These are phyloP conservation scores for Oryzias javanicus DNA, from an alignment of 2,113 vertebrate genomes.

Conservation along the genomic window DNA sequence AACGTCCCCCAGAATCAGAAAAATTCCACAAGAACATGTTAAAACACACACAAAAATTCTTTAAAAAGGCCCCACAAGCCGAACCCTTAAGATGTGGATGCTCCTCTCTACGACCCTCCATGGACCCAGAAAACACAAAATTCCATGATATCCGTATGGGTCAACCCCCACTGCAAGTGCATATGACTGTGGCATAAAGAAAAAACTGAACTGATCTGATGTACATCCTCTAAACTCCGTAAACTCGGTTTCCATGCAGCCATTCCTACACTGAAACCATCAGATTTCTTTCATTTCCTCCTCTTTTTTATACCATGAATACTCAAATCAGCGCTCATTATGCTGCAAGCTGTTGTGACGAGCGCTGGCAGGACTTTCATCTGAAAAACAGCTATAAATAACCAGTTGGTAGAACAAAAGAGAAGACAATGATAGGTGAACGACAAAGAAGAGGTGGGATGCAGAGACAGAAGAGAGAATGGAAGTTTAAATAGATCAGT, in stretches of 20 bases:
- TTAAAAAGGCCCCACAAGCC: too few relatives aligned
- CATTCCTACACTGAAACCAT: conserved; percentile 37
- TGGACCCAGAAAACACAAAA: too few relatives aligned
- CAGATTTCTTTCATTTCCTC: conserved; percentile 32
- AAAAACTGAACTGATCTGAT: too few relatives aligned
- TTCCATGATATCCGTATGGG: too few relatives aligned
- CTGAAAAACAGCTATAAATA: conserved; percentile 60
- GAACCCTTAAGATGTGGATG: too few relatives aligned
- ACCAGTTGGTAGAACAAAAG: conserved; percentile 20
- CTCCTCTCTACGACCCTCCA: too few relatives aligned
- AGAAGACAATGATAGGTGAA: conserved; percentile 13
- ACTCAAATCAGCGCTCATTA: conserved; percentile 40
- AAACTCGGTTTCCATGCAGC: conserved; percentile 29
- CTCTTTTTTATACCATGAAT: conserved; percentile 22
- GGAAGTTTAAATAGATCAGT: conserved; percentile 48
- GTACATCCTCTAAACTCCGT: conserved; percentile 17
- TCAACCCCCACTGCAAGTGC: too few relatives aligned
- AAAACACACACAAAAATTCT: too few relatives aligned
- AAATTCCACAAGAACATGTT: too few relatives aligned
- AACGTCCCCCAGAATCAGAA: too few relatives aligned
- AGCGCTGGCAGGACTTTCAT: conserved; percentile 48
- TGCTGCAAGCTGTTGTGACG: conserved; percentile 23
- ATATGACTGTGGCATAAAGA: too few relatives aligned
- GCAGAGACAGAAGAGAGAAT: conserved; percentile 11
- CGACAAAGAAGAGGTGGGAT: conserved; percentile 5